phyloP scores from a whole-genome alignment of 2,888 invertebrate genomes.

The Reticulitermes lucifugus region DNA sequence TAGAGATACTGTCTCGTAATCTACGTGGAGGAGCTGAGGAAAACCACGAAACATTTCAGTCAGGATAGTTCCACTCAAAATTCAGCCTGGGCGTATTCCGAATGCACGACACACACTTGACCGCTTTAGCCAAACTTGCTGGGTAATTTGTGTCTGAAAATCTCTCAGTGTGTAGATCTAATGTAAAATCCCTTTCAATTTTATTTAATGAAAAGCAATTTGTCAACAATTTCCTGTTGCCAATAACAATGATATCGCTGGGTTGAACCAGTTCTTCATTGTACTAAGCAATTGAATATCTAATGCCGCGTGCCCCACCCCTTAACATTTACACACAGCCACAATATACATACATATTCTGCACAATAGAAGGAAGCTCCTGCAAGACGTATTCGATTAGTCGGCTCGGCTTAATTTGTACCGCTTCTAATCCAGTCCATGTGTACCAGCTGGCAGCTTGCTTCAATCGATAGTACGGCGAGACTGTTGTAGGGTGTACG shows the following conservation, averaged over 20 bases:
- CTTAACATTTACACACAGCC: neutral
- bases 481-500: neutral
- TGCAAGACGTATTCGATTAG: neutral
- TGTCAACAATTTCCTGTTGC: neutral
- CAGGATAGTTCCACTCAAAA: no score
- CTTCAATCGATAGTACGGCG: neutral
- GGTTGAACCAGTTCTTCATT: neutral
- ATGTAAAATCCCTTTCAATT: neutral
- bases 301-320: neutral
- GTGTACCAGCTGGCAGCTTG: neutral
- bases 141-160: no score
- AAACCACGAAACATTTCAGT: no score
- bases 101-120: no score
- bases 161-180: no score
- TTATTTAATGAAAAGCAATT: neutral
- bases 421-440: neutral
- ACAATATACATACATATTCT: no score
- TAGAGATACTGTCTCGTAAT: no score
- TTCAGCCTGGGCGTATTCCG: no score
- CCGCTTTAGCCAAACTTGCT: no score
- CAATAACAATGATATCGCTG: neutral
- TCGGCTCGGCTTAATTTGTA: neutral
- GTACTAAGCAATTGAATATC: neutral
- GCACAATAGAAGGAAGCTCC: neutral
- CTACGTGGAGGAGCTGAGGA: no score